Conservation (phyloP, 2,888 invertebrate species). For the Melanostoma scalare region DNA sequence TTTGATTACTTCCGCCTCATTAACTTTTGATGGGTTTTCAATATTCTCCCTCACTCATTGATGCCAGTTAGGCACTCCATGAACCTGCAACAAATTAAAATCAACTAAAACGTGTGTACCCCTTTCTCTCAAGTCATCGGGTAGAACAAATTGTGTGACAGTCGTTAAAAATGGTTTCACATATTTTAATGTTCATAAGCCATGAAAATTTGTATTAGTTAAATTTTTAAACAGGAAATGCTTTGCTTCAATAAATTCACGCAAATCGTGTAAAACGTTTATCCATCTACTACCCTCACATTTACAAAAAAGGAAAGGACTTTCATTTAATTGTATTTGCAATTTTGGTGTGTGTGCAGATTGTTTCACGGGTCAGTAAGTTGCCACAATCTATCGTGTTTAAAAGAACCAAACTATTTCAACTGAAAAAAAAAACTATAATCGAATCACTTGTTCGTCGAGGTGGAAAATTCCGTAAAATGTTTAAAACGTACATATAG, state of each 20-base stretch:
- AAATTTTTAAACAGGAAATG: not conserved
- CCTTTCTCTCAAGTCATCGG: constrained; percentile 14
- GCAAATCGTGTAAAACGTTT: constrained; percentile 14
- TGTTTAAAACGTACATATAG: constrained; percentile 8
- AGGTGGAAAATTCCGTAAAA: constrained; percentile 42
- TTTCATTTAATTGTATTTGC: constrained; percentile 25
- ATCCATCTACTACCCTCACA: constrained; percentile 39
- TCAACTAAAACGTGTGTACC: constrained; percentile 13
- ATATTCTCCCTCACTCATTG: constrained; percentile 30
- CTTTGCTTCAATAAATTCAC: constrained; percentile 10
- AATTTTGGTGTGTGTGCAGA: constrained; percentile 37
- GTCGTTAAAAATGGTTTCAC: constrained; percentile 12
- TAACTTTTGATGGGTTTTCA: constrained; percentile 25
- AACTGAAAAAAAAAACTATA: constrained; percentile 26
- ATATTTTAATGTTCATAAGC: constrained; percentile 10
- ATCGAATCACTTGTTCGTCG: constrained; percentile 37
- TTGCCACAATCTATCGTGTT: constrained; percentile 36
- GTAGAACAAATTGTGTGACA: constrained; percentile 20
- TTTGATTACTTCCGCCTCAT: constrained; percentile 51
- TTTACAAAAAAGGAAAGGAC: constrained; percentile 1
- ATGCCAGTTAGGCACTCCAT: not conserved
- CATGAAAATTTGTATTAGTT: constrained; percentile 12
- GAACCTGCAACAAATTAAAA: constrained; percentile 35
- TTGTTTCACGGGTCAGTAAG: constrained; percentile 51
- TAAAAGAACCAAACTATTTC: constrained; percentile 8